A percentile compares a stretch with the other conserved stretches of the same genome.
These are phyloP conservation scores for Seriola aureovittata DNA, from an alignment of 2,113 vertebrate species.

Conservation along the genomic window DNA sequence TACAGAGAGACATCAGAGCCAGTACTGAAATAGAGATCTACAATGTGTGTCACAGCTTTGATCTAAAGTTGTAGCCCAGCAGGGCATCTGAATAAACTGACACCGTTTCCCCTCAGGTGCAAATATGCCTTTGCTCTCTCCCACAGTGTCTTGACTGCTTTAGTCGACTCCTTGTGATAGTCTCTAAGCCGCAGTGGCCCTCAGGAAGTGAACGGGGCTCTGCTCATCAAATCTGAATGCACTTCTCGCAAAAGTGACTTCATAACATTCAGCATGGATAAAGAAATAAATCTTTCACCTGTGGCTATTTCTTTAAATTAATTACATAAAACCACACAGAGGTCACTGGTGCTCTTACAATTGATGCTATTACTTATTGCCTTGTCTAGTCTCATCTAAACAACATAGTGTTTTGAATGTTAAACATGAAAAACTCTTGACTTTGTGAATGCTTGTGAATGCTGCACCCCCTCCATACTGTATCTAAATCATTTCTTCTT, in stretches of 20 bases:
- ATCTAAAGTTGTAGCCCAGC: constrained; percentile 57
- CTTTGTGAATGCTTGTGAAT: constrained; percentile 63
- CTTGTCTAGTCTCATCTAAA: constrained; percentile 55
- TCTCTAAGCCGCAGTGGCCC: constrained; percentile 9
- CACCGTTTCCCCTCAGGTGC: constrained; percentile 54
- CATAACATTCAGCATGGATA: constrained; percentile 41
- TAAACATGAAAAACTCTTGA: constrained; percentile 59
- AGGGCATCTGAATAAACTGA: constrained; percentile 47
- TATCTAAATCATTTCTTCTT: constrained; percentile 59
- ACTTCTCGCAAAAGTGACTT: constrained; percentile 38
- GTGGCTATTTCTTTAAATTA: constrained; percentile 31
- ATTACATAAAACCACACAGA: constrained; percentile 56
- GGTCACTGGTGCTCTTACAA: constrained; percentile 49
- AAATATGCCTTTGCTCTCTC: constrained; percentile 61
- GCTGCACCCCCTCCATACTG: constrained; percentile 20
- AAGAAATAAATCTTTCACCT: constrained; percentile 50
- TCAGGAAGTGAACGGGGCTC: constrained; percentile 27
- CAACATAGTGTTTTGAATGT: constrained; percentile 55
- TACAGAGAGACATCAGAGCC: constrained; percentile 53
- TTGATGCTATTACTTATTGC: constrained; percentile 48
- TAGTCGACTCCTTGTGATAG: constrained; percentile 48
- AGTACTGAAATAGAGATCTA: constrained; percentile 34
- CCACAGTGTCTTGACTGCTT: constrained; percentile 45
- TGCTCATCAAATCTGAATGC: constrained; percentile 45
- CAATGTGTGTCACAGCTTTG: constrained; percentile 52